These are phyloP conservation scores for Drosophila pruinosa DNA, from an alignment of 1,140 invertebrate genomes.

Conservation along the genomic window DNA sequence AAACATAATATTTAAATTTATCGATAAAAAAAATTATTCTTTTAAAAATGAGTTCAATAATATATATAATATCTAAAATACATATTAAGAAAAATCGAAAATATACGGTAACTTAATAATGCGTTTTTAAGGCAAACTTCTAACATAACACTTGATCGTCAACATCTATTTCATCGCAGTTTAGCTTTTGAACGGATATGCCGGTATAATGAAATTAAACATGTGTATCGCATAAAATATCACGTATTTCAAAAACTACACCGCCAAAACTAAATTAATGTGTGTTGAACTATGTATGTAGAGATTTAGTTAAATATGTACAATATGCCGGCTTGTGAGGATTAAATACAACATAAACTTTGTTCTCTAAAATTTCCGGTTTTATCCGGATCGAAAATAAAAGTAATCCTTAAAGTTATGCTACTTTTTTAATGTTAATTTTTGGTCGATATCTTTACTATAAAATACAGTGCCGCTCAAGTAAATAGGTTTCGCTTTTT, in stretches of 20 bases:
- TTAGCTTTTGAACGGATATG: constrained; percentile 61
- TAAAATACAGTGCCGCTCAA: too few relatives aligned
- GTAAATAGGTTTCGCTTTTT: too few relatives aligned
- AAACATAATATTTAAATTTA: constrained; percentile 50
- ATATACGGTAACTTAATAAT: constrained; percentile 24
- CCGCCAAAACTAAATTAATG: constrained; percentile 75
- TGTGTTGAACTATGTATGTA: constrained; percentile 68
- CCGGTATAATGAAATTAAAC: constrained; percentile 44
- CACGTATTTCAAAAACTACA: constrained; percentile 56
- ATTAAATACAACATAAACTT: constrained; percentile 66
- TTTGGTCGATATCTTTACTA: too few relatives aligned
- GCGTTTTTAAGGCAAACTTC: constrained; percentile 28
- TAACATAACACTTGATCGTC: constrained; percentile 17
- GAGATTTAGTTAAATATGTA: constrained; percentile 74
- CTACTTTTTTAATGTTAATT: background rate
- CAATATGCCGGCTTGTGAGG: constrained; percentile 58
- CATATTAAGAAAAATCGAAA: constrained; percentile 31
- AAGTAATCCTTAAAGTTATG: constrained; percentile 7
- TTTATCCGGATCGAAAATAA: background rate
- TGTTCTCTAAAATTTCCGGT: constrained; percentile 39
- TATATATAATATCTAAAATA: constrained; percentile 23
- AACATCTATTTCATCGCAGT: constrained; percentile 43
- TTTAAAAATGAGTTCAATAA: constrained; percentile 42
- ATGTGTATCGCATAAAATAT: constrained; percentile 62
- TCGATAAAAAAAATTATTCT: constrained; percentile 16